Evolutionary conservation across 2,888 invertebrate species (phyloP).

Genomic region (Willowsia nigromaculata): DNA sequence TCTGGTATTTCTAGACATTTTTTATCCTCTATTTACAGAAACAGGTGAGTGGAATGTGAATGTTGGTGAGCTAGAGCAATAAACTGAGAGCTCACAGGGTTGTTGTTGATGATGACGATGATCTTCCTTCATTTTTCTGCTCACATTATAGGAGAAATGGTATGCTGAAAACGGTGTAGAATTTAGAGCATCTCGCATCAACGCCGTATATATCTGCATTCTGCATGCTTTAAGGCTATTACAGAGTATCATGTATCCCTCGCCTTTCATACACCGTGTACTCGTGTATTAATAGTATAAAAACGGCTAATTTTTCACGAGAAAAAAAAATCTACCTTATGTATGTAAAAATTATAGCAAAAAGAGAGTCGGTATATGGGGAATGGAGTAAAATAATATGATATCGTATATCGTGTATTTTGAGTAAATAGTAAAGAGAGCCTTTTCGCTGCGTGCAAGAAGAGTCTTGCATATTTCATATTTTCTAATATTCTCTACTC

Average conservation of each 20-base stretch:
- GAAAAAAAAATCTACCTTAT: constrained; percentile 31
- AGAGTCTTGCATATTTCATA: constrained; percentile 23
- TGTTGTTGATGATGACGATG: background rate
- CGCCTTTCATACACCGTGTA: too few species aligned
- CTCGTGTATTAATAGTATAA: too few species aligned
- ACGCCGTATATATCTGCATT: too few species aligned
- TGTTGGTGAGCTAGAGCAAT: background rate
- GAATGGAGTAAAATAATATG: too few species aligned
- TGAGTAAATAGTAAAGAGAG: background rate
- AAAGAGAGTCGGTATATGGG: too few species aligned
- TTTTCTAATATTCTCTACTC: background rate
- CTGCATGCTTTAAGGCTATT: too few species aligned
- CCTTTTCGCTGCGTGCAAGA: background rate
- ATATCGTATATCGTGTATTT: background rate
- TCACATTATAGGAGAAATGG: constrained; percentile 4
- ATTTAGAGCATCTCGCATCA: constrained; percentile 56
- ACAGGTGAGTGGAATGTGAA: constrained; percentile 11
- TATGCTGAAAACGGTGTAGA: constrained; percentile 9
- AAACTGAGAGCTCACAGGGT: background rate
- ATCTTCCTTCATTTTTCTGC: constrained; percentile 1
- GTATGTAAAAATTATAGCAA: background rate
- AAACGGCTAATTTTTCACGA: too few species aligned
- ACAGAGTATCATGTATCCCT: too few species aligned
- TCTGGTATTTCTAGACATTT: background rate
- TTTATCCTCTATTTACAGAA: constrained; percentile 9